A percentile compares a stretch with the other conserved stretches of the same genome.
Evolutionary conservation across 2,888 invertebrate species (phyloP).

Genomic region (Amphipyra tragopoginis): DNA sequence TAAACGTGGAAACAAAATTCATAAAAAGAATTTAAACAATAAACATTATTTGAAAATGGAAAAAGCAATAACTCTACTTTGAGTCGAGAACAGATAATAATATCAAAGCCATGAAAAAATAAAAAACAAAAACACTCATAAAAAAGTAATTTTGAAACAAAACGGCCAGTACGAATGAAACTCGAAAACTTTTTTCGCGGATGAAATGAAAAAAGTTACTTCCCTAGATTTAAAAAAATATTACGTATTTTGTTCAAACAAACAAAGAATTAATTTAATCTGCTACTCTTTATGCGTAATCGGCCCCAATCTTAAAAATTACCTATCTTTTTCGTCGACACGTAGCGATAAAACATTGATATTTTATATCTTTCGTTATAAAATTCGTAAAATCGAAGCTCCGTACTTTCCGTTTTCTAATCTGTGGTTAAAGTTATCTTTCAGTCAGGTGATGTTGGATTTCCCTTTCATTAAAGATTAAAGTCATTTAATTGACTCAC

Average conservation of each 20-base stretch:
- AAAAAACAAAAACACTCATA: conserved; percentile 8
- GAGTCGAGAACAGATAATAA: neutral
- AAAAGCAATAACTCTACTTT: neutral
- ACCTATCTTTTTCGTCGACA: conserved; percentile 19
- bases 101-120: conserved; percentile 18
- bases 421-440: conserved; percentile 13
- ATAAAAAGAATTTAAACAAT: too few relatives aligned
- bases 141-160: conserved; percentile 12
- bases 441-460: conserved; percentile 16
- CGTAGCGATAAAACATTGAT: conserved; percentile 18
- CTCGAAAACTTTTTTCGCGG: conserved; percentile 10
- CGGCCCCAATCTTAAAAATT: neutral
- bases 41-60: too few relatives aligned
- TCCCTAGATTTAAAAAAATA: conserved; percentile 3
- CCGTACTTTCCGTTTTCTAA: neutral
- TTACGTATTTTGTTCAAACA: neutral
- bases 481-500: conserved; percentile 21
- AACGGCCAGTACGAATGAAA: neutral
- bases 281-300: conserved; percentile 1
- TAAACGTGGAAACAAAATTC: too few relatives aligned
- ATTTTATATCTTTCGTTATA: neutral
- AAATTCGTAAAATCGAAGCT: conserved; percentile 14
- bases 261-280: conserved; percentile 8
- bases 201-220: conserved; percentile 36
- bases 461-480: conserved; percentile 2